These are phyloP conservation scores for Drosophila neonasuta DNA, from an alignment of 2,888 invertebrate genomes.

Conservation along the genomic window DNA sequence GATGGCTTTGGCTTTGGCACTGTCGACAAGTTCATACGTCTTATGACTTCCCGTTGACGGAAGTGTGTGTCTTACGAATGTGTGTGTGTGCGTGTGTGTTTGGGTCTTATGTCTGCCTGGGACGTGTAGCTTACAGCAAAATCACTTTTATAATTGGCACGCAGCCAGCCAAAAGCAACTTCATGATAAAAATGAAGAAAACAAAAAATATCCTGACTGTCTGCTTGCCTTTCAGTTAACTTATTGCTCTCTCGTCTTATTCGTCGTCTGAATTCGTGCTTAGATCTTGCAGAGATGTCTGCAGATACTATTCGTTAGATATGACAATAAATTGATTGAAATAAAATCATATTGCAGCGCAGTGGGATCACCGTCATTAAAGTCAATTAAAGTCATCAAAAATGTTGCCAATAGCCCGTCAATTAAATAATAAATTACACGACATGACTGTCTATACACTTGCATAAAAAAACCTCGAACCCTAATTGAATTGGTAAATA, in stretches of 20 bases:
- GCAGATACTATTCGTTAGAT: slow-evolving; percentile 72
- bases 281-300: slow-evolving; percentile 69
- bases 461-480: slow-evolving; percentile 26
- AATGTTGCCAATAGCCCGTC: slow-evolving; percentile 44
- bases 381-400: slow-evolving; percentile 64
- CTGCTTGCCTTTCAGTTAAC: slow-evolving; percentile 61
- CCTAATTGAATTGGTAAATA: slow-evolving; percentile 78
- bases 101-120: slow-evolving; percentile 63
- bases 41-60: slow-evolving; percentile 80
- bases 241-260: slow-evolving; percentile 35
- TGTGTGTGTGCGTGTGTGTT: slow-evolving; percentile 36
- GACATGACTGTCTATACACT: slow-evolving; percentile 16
- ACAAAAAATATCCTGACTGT: slow-evolving; percentile 30
- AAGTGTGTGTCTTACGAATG: slow-evolving; percentile 65
- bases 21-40: slow-evolving; percentile 77
- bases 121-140: slow-evolving; percentile 77
- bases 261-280: slow-evolving; percentile 10
- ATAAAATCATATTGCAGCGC: slow-evolving; percentile 60
- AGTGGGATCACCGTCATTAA: slow-evolving; percentile 16
- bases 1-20: slow-evolving; percentile 29
- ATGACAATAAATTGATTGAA: slow-evolving; percentile 77
- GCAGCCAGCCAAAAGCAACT: slow-evolving; percentile 74
- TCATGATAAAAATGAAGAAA: slow-evolving; percentile 34
- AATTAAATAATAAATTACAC: slow-evolving; percentile 53
- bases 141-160: slow-evolving; percentile 78